phyloP scores from a whole-genome alignment of 2,888 invertebrate genomes.

The Homarus gammarus region DNA sequence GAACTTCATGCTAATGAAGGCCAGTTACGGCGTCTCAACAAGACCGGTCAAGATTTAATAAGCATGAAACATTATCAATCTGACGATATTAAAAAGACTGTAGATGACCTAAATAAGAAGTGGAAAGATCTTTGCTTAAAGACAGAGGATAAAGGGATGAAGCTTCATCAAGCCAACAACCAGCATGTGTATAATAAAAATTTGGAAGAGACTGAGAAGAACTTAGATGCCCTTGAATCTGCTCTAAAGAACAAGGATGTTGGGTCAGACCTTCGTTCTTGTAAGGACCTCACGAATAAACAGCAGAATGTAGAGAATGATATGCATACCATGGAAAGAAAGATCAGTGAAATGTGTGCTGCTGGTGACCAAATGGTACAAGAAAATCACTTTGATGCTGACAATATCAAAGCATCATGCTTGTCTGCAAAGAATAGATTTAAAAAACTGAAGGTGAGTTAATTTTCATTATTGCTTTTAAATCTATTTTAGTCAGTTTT shows the following conservation, averaged over 20 bases:
- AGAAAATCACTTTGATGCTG: slow-evolving; percentile 96
- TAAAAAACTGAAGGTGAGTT: slow-evolving; percentile 76
- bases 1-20: slow-evolving; percentile 97
- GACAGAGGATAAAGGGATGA: slow-evolving; percentile 86
- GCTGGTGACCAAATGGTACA: slow-evolving; percentile 91
- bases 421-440: slow-evolving; percentile 85
- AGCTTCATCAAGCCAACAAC: slow-evolving; percentile 91
- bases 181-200: slow-evolving; percentile 86
- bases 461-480: not conserved
- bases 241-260: slow-evolving; percentile 83
- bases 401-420: slow-evolving; percentile 89
- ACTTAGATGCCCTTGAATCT: slow-evolving; percentile 90
- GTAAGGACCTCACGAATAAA: slow-evolving; percentile 92
- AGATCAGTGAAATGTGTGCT: slow-evolving; percentile 85
- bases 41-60: slow-evolving; percentile 85
- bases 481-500: not conserved
- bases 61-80: slow-evolving; percentile 85
- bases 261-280: slow-evolving; percentile 91
- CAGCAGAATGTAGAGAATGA: slow-evolving; percentile 94
- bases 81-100: slow-evolving; percentile 84
- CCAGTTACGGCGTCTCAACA: slow-evolving; percentile 84
- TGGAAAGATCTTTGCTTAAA: slow-evolving; percentile 88
- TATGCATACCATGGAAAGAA: slow-evolving; percentile 89
- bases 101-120: slow-evolving; percentile 86
- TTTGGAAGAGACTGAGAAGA: slow-evolving; percentile 92